These are phyloP conservation scores for Nematostella vectensis DNA, from an alignment of 92 coral and sea anemone species.

Conservation along the genomic window DNA sequence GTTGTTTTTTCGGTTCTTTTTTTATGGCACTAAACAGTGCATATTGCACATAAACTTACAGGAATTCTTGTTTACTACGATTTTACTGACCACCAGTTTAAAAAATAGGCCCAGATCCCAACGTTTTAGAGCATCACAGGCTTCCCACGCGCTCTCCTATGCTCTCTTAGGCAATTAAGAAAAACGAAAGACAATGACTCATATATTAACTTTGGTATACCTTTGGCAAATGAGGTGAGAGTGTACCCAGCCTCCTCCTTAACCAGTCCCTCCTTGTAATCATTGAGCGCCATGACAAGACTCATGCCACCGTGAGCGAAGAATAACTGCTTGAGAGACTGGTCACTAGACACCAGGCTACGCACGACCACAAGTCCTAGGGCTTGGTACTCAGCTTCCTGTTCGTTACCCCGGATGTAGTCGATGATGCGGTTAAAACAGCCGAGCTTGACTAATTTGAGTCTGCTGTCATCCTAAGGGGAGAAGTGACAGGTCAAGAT, in stretches of 20 bases:
- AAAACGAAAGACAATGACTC: too few species aligned
- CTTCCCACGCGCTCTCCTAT: too few species aligned
- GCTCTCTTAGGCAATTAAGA: too few species aligned
- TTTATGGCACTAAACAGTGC: too few species aligned
- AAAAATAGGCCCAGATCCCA: too few species aligned
- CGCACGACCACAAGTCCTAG: constrained; percentile 57
- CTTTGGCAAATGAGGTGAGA: constrained; percentile 40
- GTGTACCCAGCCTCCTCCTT: constrained; percentile 61
- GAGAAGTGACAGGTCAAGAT: background rate
- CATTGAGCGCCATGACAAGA: constrained; percentile 71
- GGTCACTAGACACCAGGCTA: constrained; percentile 48
- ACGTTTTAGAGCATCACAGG: too few species aligned
- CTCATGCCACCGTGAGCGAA: constrained; percentile 83
- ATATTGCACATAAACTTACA: too few species aligned
- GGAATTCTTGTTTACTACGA: too few species aligned
- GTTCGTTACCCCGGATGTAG: constrained; percentile 72
- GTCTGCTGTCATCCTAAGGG: constrained; percentile 49
- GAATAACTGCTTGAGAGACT: constrained; percentile 56
- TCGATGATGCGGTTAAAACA: constrained; percentile 60
- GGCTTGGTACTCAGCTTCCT: constrained; percentile 50
- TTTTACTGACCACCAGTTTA: too few species aligned
- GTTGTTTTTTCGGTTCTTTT: too few species aligned
- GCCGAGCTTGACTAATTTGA: constrained; percentile 60
- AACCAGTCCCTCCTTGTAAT: constrained; percentile 60
- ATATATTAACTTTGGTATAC: constrained; percentile 15